Evolutionary conservation across 2,888 invertebrate species (phyloP).

Genomic region (Limulus polyphemus): DNA sequence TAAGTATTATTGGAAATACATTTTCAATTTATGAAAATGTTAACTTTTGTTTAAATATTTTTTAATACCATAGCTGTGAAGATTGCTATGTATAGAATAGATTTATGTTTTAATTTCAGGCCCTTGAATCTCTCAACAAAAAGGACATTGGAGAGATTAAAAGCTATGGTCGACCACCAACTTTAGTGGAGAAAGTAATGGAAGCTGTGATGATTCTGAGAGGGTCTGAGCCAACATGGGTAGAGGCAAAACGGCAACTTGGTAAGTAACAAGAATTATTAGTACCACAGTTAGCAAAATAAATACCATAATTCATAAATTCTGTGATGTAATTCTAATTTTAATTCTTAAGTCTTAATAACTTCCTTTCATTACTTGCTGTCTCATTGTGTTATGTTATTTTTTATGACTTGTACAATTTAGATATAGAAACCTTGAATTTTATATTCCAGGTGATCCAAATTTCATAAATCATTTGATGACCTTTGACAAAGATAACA

Average conservation of each 20-base stretch:
- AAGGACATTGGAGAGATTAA: slow-evolving; percentile 80
- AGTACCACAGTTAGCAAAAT: too few relatives aligned
- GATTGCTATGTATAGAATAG: too few relatives aligned
- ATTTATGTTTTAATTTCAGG: slow-evolving; percentile 33
- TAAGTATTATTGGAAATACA: too few relatives aligned
- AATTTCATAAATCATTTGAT: slow-evolving; percentile 61
- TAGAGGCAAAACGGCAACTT: slow-evolving; percentile 70
- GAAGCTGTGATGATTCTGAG: slow-evolving; percentile 75
- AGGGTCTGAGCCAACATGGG: slow-evolving; percentile 68
- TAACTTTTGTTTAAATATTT: too few relatives aligned
- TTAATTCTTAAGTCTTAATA: too few relatives aligned
- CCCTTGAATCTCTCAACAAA: slow-evolving; percentile 65
- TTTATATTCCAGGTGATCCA: slow-evolving; percentile 42
- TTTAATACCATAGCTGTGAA: too few relatives aligned
- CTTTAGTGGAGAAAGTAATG: slow-evolving; percentile 76
- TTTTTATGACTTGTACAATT: too few relatives aligned
- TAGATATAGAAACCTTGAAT: neutral
- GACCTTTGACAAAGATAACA: slow-evolving; percentile 78
- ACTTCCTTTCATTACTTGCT: too few relatives aligned
- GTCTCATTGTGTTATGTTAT: too few relatives aligned
- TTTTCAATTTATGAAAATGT: too few relatives aligned
- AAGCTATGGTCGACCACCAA: slow-evolving; percentile 73
- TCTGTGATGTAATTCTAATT: too few relatives aligned
- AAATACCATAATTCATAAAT: too few relatives aligned
- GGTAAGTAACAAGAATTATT: slow-evolving; percentile 37